Conservation (phyloP, 2,797 vertebrate genomes). For the Margarornis squamiger region DNA sequence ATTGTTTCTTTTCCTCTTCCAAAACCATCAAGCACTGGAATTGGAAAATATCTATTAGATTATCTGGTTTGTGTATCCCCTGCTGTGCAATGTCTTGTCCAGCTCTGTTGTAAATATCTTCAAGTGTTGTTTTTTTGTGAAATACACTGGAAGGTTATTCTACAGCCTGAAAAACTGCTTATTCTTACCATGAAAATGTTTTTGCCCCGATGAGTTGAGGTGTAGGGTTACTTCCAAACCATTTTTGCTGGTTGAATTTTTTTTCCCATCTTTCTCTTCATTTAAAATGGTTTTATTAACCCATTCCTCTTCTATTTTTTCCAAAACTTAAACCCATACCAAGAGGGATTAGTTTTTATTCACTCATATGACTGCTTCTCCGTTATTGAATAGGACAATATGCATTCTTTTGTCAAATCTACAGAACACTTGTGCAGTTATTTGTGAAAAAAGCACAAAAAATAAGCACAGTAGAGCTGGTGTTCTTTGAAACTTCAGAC, state of each 20-base stretch:
- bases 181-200: background rate
- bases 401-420: background rate
- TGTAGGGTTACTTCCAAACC: background rate
- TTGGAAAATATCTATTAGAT: constrained; percentile 18
- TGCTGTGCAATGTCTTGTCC: background rate
- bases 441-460: background rate
- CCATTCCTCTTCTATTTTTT: background rate
- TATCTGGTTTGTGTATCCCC: background rate
- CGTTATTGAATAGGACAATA: background rate
- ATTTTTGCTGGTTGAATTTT: background rate
- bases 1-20: background rate
- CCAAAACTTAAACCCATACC: background rate
- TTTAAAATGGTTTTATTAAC: background rate
- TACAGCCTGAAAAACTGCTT: background rate
- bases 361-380: background rate
- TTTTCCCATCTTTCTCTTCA: fast-evolving
- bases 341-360: background rate
- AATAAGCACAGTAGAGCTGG: background rate
- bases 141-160: background rate
- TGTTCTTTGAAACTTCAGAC: background rate
- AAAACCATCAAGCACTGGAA: background rate
- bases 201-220: background rate
- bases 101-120: background rate
- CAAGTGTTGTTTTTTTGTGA: background rate
- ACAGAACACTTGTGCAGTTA: background rate